phyloP scores from a whole-genome alignment of 2,113 vertebrate genomes.

The Alligator sinensis region DNA sequence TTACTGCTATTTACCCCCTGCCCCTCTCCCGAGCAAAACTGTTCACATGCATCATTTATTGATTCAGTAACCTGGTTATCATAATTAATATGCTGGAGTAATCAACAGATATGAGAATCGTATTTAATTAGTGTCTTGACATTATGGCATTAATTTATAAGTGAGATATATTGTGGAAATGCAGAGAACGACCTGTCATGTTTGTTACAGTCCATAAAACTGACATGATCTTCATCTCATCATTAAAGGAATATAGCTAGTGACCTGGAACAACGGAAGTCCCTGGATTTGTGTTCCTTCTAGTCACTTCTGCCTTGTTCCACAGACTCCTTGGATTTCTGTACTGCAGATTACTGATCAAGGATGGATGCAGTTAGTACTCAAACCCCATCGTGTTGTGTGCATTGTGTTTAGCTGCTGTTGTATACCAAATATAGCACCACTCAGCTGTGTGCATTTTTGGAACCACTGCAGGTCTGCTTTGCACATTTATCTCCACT shows the following conservation, averaged over 20 bases:
- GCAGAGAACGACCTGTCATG: not conserved
- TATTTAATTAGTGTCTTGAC: constrained; percentile 47
- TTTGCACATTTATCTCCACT: not conserved
- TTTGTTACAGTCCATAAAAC: not conserved
- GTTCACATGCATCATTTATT: constrained; percentile 20
- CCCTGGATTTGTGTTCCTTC: not conserved
- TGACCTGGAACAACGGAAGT: not conserved
- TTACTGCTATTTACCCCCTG: not conserved
- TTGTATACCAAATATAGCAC: not conserved
- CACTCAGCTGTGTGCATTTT: not conserved
- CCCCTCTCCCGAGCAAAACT: constrained; percentile 21
- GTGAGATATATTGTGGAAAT: not conserved
- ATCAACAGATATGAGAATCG: constrained; percentile 31
- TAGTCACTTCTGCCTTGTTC: not conserved
- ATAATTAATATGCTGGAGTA: constrained; percentile 61
- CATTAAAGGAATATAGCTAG: not conserved
- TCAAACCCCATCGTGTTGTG: not conserved
- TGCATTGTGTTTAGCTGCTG: not conserved
- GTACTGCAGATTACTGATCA: not conserved
- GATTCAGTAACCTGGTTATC: constrained; percentile 50
- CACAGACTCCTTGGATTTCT: not conserved
- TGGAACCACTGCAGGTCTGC: not conserved
- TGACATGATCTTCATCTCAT: not conserved
- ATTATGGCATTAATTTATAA: not conserved
- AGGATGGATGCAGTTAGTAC: not conserved